phyloP scores from a whole-genome alignment of 2,888 invertebrate species.

The Mythimna albipuncta region DNA sequence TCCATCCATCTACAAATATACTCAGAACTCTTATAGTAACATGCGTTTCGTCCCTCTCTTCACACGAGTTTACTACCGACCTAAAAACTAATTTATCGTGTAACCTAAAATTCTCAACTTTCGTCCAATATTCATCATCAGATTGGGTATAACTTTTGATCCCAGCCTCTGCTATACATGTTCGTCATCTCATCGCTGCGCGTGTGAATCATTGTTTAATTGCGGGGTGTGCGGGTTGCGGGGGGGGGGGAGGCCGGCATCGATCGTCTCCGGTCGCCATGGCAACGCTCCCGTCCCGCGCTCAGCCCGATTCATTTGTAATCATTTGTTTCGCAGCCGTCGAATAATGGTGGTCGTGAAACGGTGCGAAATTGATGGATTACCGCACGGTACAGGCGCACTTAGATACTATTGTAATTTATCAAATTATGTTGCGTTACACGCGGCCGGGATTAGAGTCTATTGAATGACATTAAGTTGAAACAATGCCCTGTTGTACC shows the following conservation, averaged over 20 bases:
- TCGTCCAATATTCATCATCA: not conserved
- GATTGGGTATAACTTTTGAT: constrained; percentile 23
- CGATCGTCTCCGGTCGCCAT: constrained; percentile 88
- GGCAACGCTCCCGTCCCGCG: constrained; percentile 77
- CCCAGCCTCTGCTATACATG: constrained; percentile 70
- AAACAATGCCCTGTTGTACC: constrained; percentile 14
- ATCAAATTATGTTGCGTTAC: constrained; percentile 58
- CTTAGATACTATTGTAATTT: constrained; percentile 67
- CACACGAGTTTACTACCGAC: constrained; percentile 2
- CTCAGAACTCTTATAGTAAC: too few species aligned
- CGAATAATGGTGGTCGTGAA: constrained; percentile 87
- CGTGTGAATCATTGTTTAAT: constrained; percentile 90
- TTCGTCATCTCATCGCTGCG: constrained; percentile 81
- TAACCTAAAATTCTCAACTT: not conserved
- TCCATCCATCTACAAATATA: too few species aligned
- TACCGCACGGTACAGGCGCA: constrained; percentile 65
- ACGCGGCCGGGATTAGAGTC: constrained; percentile 18
- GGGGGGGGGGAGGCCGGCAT: constrained; percentile 77
- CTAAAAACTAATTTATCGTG: not conserved
- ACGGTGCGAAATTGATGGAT: constrained; percentile 87
- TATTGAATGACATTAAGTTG: constrained; percentile 22
- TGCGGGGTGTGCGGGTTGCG: constrained; percentile 75
- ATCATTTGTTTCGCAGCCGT: constrained; percentile 89
- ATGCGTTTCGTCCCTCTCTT: too few species aligned
- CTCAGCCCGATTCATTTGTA: constrained; percentile 87